phyloP scores from a whole-genome alignment of 2,113 vertebrate genomes.

The Cisticola juncidis region DNA sequence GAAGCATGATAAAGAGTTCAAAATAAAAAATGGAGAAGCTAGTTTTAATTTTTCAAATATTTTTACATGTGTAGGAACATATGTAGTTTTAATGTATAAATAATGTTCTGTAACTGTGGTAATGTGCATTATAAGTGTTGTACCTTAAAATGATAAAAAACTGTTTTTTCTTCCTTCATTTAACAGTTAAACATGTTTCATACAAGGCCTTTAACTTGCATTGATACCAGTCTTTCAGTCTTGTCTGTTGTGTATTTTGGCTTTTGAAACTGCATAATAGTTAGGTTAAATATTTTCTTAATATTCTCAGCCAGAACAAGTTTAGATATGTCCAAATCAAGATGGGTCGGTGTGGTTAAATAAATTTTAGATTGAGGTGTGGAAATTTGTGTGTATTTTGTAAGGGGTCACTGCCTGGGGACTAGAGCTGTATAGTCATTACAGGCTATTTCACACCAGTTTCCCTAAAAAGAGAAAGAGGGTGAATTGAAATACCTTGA shows the following conservation, averaged over 20 bases:
- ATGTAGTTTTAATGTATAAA: not conserved
- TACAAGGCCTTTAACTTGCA: not conserved
- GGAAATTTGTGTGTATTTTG: not conserved
- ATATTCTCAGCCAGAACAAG: not conserved
- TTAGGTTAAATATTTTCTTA: not conserved
- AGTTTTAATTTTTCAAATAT: not conserved
- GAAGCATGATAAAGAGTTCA: not conserved
- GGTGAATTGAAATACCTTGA: not conserved
- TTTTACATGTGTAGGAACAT: not conserved
- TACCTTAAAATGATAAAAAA: not conserved
- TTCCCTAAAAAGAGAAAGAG: not conserved
- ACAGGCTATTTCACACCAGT: not conserved
- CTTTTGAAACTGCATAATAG: not conserved
- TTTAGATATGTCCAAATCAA: not conserved
- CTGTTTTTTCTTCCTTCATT: not conserved
- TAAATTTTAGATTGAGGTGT: not conserved
- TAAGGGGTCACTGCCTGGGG: accelerated
- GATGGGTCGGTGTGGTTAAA: not conserved
- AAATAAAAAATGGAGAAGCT: not conserved
- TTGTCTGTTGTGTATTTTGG: not conserved
- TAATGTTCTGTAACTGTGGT: not conserved
- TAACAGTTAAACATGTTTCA: not conserved
- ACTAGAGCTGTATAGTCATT: not conserved
- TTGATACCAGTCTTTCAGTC: not conserved
- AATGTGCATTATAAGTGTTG: not conserved